A percentile compares a stretch with the other conserved stretches of the same genome.
phyloP scores from a whole-genome alignment of 1,140 invertebrate species.

The Pseudomyrmex flavicornis region DNA sequence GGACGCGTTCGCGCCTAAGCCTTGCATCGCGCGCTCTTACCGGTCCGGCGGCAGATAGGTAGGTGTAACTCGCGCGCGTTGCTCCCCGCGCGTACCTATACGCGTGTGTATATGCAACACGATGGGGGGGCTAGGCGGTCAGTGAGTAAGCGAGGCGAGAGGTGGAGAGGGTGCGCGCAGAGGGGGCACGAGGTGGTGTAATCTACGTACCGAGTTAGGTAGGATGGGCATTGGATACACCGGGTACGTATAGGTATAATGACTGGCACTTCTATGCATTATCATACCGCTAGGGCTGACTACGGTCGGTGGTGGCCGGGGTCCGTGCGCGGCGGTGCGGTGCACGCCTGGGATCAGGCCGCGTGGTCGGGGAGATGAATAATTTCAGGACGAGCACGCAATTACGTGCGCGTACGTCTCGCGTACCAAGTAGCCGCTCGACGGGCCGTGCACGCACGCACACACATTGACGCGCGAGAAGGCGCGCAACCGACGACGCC shows the following conservation, averaged over 20 bases:
- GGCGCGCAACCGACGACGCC: slow-evolving; percentile 57
- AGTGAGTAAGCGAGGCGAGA: slow-evolving; percentile 20
- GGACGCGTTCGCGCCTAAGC: slow-evolving; percentile 30
- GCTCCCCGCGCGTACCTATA: slow-evolving; percentile 20
- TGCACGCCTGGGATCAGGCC: slow-evolving; percentile 71
- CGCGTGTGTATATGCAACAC: slow-evolving; percentile 33
- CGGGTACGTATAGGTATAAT: slow-evolving; percentile 79
- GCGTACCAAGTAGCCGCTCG: slow-evolving; percentile 83
- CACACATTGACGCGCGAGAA: slow-evolving; percentile 43
- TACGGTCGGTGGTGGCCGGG: slow-evolving; percentile 68
- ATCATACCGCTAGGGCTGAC: slow-evolving; percentile 80
- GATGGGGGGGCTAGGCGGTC: slow-evolving; percentile 53
- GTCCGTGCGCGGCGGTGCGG: slow-evolving; percentile 61
- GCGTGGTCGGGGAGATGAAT: slow-evolving; percentile 82
- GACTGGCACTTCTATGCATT: slow-evolving; percentile 85
- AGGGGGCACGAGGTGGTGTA: slow-evolving; percentile 70
- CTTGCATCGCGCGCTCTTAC: slow-evolving; percentile 29
- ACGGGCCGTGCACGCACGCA: slow-evolving; percentile 67
- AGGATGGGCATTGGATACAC: slow-evolving; percentile 72
- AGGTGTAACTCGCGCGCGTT: slow-evolving; percentile 57
- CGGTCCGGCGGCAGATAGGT: slow-evolving; percentile 37
- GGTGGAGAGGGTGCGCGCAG: background rate
- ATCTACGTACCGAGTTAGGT: slow-evolving; percentile 76
- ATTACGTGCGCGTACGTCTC: slow-evolving; percentile 84
- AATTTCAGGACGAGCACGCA: slow-evolving; percentile 85